Evolutionary conservation across 1,140 invertebrate species (phyloP).

Genomic region (Ganaspis sp.): DNA sequence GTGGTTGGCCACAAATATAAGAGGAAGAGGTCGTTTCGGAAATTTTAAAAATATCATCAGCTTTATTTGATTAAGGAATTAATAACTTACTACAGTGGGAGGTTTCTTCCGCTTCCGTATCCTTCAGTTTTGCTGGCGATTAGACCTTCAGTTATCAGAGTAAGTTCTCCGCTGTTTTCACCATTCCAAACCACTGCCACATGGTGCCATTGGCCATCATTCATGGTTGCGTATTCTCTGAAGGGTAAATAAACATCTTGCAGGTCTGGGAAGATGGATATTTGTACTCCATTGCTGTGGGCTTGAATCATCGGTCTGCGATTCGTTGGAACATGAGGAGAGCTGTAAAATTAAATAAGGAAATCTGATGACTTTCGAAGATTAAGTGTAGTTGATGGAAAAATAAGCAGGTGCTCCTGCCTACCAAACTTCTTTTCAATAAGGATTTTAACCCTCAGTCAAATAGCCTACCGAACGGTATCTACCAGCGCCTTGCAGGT

Average conservation of each 20-base stretch:
- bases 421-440: no score
- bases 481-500: no score
- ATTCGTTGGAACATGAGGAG: constrained; percentile 87
- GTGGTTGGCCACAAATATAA: no score
- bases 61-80: no score
- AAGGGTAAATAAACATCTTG: constrained; percentile 95
- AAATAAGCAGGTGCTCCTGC: no score
- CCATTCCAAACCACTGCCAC: constrained; percentile 95
- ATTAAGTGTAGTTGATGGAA: no score
- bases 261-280: constrained; percentile 90
- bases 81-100: constrained; percentile 87
- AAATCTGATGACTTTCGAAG: no score
- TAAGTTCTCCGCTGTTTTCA: constrained; percentile 87
- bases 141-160: constrained; percentile 93
- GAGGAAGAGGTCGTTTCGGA: no score
- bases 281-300: constrained; percentile 91
- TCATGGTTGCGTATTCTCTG: constrained; percentile 93
- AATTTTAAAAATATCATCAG: no score
- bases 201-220: constrained; percentile 98
- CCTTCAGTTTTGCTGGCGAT: constrained; percentile 93
- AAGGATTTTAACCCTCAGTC: no score
- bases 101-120: constrained; percentile 86
- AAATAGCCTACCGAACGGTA: no score
- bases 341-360: constrained; percentile 74
- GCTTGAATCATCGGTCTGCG: constrained; percentile 90